These are phyloP conservation scores for Elachura formosa DNA, from an alignment of 2,113 vertebrate genomes.

Conservation along the genomic window DNA sequence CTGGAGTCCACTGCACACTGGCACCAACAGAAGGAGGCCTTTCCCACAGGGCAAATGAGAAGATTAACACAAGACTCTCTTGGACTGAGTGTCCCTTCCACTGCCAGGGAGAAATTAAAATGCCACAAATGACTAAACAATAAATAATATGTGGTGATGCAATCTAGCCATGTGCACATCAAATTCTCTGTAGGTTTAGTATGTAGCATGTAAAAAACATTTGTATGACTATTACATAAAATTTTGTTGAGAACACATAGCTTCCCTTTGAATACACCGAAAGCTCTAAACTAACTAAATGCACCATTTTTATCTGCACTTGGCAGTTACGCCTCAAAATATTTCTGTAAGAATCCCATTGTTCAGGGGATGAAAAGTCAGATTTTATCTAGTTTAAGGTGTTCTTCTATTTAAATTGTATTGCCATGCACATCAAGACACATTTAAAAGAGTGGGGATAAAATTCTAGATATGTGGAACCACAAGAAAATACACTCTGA, in stretches of 20 bases:
- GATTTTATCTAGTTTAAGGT: neutral
- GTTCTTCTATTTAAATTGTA: neutral
- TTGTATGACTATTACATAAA: neutral
- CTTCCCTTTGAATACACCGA: neutral
- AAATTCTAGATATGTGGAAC: neutral
- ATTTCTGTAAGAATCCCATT: neutral
- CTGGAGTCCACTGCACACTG: neutral
- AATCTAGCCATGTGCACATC: rapidly evolving
- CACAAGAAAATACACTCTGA: neutral
- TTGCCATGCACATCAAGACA: neutral
- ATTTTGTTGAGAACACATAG: neutral
- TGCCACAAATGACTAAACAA: neutral
- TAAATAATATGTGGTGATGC: neutral
- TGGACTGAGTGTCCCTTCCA: neutral
- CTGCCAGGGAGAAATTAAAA: neutral
- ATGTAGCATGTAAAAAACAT: neutral
- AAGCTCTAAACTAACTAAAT: neutral
- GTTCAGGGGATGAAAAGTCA: neutral
- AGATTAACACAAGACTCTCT: neutral
- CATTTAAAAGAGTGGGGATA: neutral
- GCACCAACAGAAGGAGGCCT: neutral
- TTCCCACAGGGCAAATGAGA: neutral
- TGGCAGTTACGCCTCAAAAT: neutral
- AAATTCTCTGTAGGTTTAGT: neutral
- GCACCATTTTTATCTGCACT: neutral